Conservation (phyloP, 2,797 vertebrate species). For the Ctenochaetus hawaiiensis region DNA sequence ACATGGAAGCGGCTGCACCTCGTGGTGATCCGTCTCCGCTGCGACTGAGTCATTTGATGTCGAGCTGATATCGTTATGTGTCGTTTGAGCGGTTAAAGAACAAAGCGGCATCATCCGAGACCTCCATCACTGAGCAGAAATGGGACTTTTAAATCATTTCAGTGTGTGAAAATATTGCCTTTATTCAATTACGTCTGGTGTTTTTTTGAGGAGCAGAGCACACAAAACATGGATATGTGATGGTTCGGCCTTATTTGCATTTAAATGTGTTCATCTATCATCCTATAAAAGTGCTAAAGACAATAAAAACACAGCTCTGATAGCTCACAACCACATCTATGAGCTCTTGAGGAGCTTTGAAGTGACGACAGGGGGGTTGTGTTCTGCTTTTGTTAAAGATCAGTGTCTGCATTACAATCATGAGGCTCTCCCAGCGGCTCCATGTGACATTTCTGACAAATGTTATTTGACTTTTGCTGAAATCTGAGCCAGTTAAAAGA, state of each 20-base stretch:
- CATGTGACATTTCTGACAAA: conserved; percentile 61
- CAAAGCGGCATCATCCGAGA: conserved; percentile 40
- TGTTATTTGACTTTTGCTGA: conserved; percentile 40
- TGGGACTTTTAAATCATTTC: conserved; percentile 27
- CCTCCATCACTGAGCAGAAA: conserved; percentile 37
- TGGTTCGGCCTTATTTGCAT: conserved; percentile 69
- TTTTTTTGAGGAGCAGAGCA: conserved; percentile 13
- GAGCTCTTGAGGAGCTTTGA: conserved; percentile 40
- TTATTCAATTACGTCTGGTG: conserved; percentile 51
- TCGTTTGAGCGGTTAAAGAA: conserved; percentile 46
- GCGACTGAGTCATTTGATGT: conserved; percentile 40
- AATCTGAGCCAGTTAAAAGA: conserved; percentile 12
- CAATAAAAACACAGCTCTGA: conserved; percentile 23
- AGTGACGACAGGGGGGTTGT: not conserved
- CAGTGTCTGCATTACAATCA: conserved; percentile 28
- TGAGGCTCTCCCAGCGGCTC: conserved; percentile 32
- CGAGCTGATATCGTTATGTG: conserved; percentile 44
- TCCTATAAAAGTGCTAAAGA: conserved; percentile 43
- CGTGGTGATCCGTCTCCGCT: conserved; percentile 52
- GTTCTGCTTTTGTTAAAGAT: conserved; percentile 43
- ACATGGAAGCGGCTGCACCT: conserved; percentile 22
- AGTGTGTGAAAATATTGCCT: conserved; percentile 43
- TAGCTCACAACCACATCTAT: conserved; percentile 13
- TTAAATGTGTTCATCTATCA: conserved; percentile 73
- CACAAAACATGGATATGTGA: conserved; percentile 31